A percentile compares a stretch with the other conserved stretches of the same genome.
phyloP scores from a whole-genome alignment of 1,140 invertebrate species.

The Cardiocondyla obscurior region DNA sequence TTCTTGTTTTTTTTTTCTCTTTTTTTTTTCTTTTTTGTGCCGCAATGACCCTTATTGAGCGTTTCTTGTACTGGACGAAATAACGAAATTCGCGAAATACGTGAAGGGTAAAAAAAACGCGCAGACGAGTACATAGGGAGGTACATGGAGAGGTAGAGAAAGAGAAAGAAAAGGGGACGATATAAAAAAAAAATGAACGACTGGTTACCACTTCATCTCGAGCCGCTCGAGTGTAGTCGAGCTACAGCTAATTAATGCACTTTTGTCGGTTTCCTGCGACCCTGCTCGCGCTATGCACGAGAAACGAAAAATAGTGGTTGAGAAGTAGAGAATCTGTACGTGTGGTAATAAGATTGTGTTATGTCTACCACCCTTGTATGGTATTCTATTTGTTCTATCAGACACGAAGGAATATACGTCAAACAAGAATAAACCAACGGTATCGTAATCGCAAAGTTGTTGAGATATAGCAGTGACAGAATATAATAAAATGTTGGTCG shows the following conservation, averaged over 20 bases:
- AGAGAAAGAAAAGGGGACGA: background rate
- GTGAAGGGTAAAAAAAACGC: constrained; percentile 10
- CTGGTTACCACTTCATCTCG: constrained; percentile 66
- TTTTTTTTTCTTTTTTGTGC: too few species aligned
- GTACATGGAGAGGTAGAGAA: background rate
- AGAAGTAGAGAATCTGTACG: constrained; percentile 15
- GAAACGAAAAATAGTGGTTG: background rate
- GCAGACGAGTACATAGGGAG: background rate
- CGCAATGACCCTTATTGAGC: background rate
- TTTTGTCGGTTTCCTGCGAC: constrained; percentile 63
- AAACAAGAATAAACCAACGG: background rate
- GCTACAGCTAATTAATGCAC: constrained; percentile 70
- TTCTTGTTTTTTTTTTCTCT: too few species aligned
- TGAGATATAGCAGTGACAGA: background rate
- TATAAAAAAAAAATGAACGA: constrained; percentile 36
- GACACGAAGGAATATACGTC: background rate
- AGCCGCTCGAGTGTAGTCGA: constrained; percentile 52
- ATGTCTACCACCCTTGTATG: constrained; percentile 18
- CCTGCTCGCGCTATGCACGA: constrained; percentile 28
- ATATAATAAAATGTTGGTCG: background rate
- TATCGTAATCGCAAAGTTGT: background rate
- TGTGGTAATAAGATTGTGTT: constrained; percentile 38
- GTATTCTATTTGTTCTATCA: constrained; percentile 29
- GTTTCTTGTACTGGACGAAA: background rate
- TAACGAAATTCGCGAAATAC: constrained; percentile 29